Base-by-base conservation (phyloP, 2,113 vertebrate species). In the Platycercus adscitus region DNA sequence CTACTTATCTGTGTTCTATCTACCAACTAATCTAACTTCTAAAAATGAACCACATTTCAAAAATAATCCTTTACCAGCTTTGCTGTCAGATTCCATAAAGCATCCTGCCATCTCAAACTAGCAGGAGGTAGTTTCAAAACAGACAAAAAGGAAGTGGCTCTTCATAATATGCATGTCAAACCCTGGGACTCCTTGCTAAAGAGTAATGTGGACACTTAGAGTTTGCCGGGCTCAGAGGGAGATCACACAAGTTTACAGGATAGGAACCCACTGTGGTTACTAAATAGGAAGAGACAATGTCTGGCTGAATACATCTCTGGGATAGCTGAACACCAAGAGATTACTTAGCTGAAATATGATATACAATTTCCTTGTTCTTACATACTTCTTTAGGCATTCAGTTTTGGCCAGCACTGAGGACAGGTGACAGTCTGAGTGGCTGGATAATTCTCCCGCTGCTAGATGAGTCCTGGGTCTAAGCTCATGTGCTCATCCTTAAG, bases 281-380 rank as follows among this genome's bases (percentile, higher is more conserved):
- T 80, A 73, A 92, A 76, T 2, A 55, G 58, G 50, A 69, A 82
- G 64, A 68, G 85, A 71, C 52, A 29, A 43, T 55, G 93, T 58
- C 63, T 69, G 75, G 35, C 49, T 92, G 66, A 3, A 1, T 60
- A 33, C 41, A 56, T 46, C 71, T 68, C 66, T 65, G 89, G 64
- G 50, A 70, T 58, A 78, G 76, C 83, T 33, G 80, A 76, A 89
- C 82, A 83, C 39, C 35, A 39, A 55, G 76, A 86, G 71, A 76
- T 80, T 64, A 69, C 68, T 88, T 16, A 46, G 58, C 16, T 1
- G 83, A 88, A 92, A 93, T 13, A 47, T 2, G 88, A 96, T 83
- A 77, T 3, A 47, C 55, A 31, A 86, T 65, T 95, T 96, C 93
- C 93, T 92, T 56, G n/a, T 79, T 73, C 93, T 95, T 82, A 65